A percentile compares a stretch with the other conserved stretches of the same genome.
These are phyloP conservation scores for Chloroclysta siterata DNA, from an alignment of 2,888 invertebrate species.

Conservation along the genomic window DNA sequence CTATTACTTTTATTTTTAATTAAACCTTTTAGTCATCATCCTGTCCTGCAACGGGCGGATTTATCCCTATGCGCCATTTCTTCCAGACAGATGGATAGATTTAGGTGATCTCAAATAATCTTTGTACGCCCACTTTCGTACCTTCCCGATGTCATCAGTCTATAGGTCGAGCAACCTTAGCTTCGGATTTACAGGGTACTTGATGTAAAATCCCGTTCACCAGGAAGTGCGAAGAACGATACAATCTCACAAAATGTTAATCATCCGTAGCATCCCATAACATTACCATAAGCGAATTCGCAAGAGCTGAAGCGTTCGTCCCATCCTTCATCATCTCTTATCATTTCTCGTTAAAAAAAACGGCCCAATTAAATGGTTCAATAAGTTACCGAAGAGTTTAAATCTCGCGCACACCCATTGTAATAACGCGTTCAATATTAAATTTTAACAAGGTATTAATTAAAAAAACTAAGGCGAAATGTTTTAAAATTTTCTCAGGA, in stretches of 20 bases:
- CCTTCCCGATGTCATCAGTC: too few species aligned
- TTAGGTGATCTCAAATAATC: too few species aligned
- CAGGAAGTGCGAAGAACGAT: slow-evolving; percentile 31
- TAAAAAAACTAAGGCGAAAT: slow-evolving; percentile 85
- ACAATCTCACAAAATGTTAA: slow-evolving; percentile 19
- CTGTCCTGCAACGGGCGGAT: too few species aligned
- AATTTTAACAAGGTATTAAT: slow-evolving; percentile 86
- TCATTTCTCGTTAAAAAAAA: slow-evolving; percentile 81
- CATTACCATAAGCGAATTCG: slow-evolving; percentile 52
- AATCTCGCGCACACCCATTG: slow-evolving; percentile 83
- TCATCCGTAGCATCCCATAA: slow-evolving; percentile 29
- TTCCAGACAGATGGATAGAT: too few species aligned
- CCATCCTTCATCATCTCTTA: slow-evolving; percentile 70
- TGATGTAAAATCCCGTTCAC: slow-evolving; percentile 15
- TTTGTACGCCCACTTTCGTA: too few species aligned
- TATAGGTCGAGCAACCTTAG: too few species aligned
- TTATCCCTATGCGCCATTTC: too few species aligned
- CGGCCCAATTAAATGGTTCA: slow-evolving; percentile 81
- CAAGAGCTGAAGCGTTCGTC: slow-evolving; percentile 62
- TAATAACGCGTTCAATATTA: slow-evolving; percentile 84
- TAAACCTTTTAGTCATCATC: too few species aligned
- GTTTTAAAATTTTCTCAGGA: slow-evolving; percentile 83
- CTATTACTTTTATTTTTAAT: too few species aligned
- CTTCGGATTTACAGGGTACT: not conserved
- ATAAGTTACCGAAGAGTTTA: slow-evolving; percentile 81